Evolutionary conservation across 1,140 invertebrate genomes (phyloP).

Genomic region (Pissodes strobi): DNA sequence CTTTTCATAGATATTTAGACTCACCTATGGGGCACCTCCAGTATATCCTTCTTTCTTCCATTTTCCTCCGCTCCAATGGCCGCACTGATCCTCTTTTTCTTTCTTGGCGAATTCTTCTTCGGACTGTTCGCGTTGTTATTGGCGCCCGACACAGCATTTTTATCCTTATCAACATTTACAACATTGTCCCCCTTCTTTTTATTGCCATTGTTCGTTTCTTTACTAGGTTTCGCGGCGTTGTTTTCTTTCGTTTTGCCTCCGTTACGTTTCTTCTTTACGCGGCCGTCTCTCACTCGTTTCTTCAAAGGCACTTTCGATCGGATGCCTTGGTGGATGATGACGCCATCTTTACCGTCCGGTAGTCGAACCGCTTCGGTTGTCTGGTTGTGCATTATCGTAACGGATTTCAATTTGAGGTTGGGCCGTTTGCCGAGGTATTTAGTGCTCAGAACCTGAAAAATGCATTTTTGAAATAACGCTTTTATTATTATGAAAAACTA

Average conservation of each 20-base stretch:
- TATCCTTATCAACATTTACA: neutral
- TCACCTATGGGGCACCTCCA: slow-evolving; percentile 39
- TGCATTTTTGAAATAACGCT: too few species aligned
- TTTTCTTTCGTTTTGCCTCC: slow-evolving; percentile 33
- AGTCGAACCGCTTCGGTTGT: slow-evolving; percentile 82
- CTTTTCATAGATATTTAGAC: neutral
- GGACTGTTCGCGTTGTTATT: slow-evolving; percentile 56
- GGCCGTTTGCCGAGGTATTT: slow-evolving; percentile 75
- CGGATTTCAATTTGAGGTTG: slow-evolving; percentile 77
- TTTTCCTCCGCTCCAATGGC: slow-evolving; percentile 46
- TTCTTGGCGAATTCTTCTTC: slow-evolving; percentile 53
- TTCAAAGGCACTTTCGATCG: slow-evolving; percentile 75
- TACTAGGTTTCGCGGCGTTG: neutral
- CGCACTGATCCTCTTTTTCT: slow-evolving; percentile 53
- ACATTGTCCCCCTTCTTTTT: neutral
- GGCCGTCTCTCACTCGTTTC: slow-evolving; percentile 72
- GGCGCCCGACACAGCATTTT: slow-evolving; percentile 46
- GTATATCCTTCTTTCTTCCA: slow-evolving; percentile 45
- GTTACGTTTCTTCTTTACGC: slow-evolving; percentile 60
- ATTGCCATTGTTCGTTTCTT: neutral
- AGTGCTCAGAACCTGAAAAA: slow-evolving; percentile 72
- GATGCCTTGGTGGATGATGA: slow-evolving; percentile 72
- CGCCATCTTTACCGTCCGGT: slow-evolving; percentile 70
- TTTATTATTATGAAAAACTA: too few species aligned
- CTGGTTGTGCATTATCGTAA: slow-evolving; percentile 84